Evolutionary conservation across 2,113 vertebrate species (phyloP).

Genomic region (Barnardius zonarius): DNA sequence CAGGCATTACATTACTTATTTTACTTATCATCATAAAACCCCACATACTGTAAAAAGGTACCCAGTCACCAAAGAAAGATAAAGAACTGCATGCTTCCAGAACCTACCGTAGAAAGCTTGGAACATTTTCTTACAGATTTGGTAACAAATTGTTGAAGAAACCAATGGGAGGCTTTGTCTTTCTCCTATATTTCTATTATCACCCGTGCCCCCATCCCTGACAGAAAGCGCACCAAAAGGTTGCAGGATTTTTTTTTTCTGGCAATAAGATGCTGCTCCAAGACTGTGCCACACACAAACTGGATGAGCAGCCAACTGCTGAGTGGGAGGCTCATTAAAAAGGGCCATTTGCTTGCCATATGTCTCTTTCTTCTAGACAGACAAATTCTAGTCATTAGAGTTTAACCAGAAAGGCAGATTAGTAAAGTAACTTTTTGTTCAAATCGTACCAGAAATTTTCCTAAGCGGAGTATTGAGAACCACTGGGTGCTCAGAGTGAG

Average conservation of each 20-base stretch:
- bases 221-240: constrained; percentile 19
- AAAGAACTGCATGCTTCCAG: not conserved
- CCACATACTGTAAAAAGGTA: not conserved
- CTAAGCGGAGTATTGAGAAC: not conserved
- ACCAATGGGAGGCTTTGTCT: not conserved
- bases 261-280: constrained; percentile 20
- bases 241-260: not conserved
- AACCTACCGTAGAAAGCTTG: too few relatives aligned
- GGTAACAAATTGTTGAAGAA: not conserved
- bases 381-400: constrained; percentile 29
- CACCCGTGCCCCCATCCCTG: not conserved
- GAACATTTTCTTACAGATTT: not conserved
- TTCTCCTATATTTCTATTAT: not conserved
- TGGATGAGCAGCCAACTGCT: constrained; percentile 64
- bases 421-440: not conserved
- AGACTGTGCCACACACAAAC: constrained; percentile 50
- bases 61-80: not conserved
- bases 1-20: not conserved
- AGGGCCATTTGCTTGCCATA: constrained; percentile 65
- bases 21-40: not conserved
- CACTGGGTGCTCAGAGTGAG: rapidly evolving
- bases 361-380: constrained; percentile 56
- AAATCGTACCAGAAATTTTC: constrained; percentile 26
- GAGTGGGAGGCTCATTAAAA: constrained; percentile 62
- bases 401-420: constrained; percentile 37